Base-by-base conservation (phyloP, 2,888 invertebrate genomes). In the Andrena marginata region DNA sequence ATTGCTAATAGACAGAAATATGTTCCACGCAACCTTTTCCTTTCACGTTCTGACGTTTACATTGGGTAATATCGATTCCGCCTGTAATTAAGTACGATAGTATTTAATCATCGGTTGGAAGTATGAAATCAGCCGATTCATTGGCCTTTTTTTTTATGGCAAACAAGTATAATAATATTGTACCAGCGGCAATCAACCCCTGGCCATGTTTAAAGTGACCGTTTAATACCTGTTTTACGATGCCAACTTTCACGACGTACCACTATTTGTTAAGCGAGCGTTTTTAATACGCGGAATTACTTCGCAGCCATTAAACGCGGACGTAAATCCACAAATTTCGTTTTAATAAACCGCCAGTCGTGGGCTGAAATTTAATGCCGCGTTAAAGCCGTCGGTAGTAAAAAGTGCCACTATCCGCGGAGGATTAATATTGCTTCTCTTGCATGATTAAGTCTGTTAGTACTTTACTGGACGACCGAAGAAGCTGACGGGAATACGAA, bases 211-310 rank as follows among this genome's bases (percentile, higher is more conserved):
- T 33, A 56, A 35, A 56, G 23, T 16, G 26, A 26, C 56, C 56
- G 26, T 26, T 69, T 69, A 59, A 69, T 42, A 69, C 35, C 35
- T 69, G 54, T 56, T 59, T 69, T 69, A 69, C 42, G 56, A 69
- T 42, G 56, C 56, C 56, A 42, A n/a, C 10, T 26, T 51, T 20
- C 33, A 42, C 56, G 56, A 42, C 23, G 26, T n/a, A 35, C 56
- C 16, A 26, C 56, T 23, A 56, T 56, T 56, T 56, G 56, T 56
- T 56, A 23, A 26, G 10, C 56, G 23, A 8, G 20, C 1, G 2
- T 60, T 60, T 60, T 60, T 60, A 31, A 31, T 31, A 60, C 31
- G 20, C 5, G 42, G 16, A 69, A 42, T 69, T 69, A 59, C 56
- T n/a, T 23, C 16, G 1, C 56, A 33, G 68, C 35, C 68, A 31